Percentiles rank a stretch among this genome's conserved stretches.
phyloP scores from a whole-genome alignment of 2,888 invertebrate species.

The Philopedon plagiatum region DNA sequence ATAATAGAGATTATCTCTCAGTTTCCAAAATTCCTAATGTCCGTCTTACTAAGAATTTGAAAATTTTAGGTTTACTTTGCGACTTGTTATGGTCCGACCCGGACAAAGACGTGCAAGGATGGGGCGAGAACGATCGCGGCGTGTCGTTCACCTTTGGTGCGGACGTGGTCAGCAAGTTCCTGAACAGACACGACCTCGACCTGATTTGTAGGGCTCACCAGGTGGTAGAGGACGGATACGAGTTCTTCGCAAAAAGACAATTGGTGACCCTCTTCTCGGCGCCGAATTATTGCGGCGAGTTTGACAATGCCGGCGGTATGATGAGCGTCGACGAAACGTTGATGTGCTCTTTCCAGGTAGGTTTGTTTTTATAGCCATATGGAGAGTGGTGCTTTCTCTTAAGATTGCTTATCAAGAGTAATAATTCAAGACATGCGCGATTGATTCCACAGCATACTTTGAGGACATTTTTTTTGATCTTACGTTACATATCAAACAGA shows the following conservation, averaged over 20 bases:
- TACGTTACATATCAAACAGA: too few species aligned
- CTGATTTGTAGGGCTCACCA: constrained; percentile 98
- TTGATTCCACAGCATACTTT: too few species aligned
- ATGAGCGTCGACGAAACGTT: constrained; percentile 99
- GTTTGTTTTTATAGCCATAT: not conserved
- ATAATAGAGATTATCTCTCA: too few species aligned
- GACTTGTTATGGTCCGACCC: constrained; percentile 98
- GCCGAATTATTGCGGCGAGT: constrained; percentile 98
- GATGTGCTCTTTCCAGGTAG: constrained; percentile 97
- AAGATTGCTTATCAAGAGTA: too few species aligned
- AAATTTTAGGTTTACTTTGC: constrained; percentile 84
- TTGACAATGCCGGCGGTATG: constrained; percentile 99
- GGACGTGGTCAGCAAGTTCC: constrained; percentile 96
- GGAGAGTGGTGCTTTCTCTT: too few species aligned
- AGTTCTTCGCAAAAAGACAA: constrained; percentile 98
- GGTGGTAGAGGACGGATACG: constrained; percentile 99
- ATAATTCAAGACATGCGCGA: too few species aligned
- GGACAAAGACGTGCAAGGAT: constrained; percentile 93
- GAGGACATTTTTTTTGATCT: too few species aligned
- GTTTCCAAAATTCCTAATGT: too few species aligned
- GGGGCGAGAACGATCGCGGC: constrained; percentile 98
- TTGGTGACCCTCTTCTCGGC: constrained; percentile 99
- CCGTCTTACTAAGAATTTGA: too few species aligned
- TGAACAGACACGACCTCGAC: constrained; percentile 97
- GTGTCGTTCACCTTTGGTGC: constrained; percentile 99